A percentile compares a stretch with the other conserved stretches of the same genome.
Evolutionary conservation across 2,888 invertebrate species (phyloP).

Genomic region (Drosophila yooni): DNA sequence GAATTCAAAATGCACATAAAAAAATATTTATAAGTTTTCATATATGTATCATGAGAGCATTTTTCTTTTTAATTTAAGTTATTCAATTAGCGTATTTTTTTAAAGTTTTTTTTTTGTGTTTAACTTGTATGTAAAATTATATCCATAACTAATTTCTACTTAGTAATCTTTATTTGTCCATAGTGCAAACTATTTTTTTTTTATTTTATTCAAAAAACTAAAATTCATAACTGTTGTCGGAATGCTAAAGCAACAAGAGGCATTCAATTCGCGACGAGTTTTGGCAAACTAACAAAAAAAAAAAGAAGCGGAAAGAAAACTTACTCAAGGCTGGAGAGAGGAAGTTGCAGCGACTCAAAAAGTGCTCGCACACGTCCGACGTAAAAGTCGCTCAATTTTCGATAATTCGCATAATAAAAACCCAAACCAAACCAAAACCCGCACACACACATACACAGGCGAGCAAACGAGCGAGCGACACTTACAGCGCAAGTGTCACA

Average conservation of each 20-base stretch:
- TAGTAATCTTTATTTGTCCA: not conserved
- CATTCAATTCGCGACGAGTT: not conserved
- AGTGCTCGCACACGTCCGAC: slow-evolving; percentile 32
- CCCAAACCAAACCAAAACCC: slow-evolving; percentile 47
- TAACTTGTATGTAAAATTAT: not conserved
- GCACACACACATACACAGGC: slow-evolving; percentile 25
- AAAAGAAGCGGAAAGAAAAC: slow-evolving; percentile 9
- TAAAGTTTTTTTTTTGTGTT: not conserved
- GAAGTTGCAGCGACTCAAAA: slow-evolving; percentile 18
- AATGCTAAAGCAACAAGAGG: slow-evolving; percentile 8
- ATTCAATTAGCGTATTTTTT: not conserved
- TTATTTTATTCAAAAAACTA: not conserved
- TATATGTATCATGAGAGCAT: not conserved
- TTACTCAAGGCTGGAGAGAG: slow-evolving; percentile 35
- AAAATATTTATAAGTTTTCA: not conserved
- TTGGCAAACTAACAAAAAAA: not conserved
- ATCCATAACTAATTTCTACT: not conserved
- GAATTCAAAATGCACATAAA: not conserved
- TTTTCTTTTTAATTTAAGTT: not conserved
- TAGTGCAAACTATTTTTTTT: not conserved
- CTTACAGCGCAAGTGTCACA: slow-evolving; percentile 71
- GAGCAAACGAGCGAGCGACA: slow-evolving; percentile 39
- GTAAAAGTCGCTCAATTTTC: slow-evolving; percentile 71
- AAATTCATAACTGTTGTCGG: not conserved
- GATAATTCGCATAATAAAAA: slow-evolving; percentile 79